Evolutionary conservation across 2,113 vertebrate genomes (phyloP), one percentile per base, ranked within the genome.

Genomic region (Accipiter cooperii): DNA sequence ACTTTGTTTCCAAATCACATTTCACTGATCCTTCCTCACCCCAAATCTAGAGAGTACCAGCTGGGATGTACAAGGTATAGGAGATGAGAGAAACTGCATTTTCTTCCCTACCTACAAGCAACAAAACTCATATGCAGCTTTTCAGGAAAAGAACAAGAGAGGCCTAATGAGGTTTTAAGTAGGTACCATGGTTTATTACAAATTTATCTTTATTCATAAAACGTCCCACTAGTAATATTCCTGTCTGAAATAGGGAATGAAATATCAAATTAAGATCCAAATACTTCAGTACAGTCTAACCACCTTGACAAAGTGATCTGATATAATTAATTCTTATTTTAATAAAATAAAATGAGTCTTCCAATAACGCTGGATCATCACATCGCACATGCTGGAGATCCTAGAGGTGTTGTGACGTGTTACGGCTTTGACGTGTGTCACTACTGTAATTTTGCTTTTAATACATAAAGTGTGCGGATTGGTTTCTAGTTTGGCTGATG

Each of bases 141-240:
- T 38, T 4, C 71, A 29, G 40, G 58, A 66, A 24, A n/a, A 34
- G 69, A 22, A 7, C 38, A 24, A 76, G 8, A 8, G 2, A 20
- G 76, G 76, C 63, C 80, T 74, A 92, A 95, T 12, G 68, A 80
- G 89, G 76, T 33, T 70, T 84, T 91, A 86, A 84, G 63, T 33
- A 86, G 58, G 40, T 42, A 47, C 68, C 3, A 0, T 16, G 69
- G 49, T 89, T 92, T 78, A 81, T 84, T 87, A 81, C 49, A 78
- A n/a, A 81, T 84, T 94, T 83, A 58, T 83, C 89, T 96, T 79
- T 57, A 64, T 46, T 83, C 76, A 80, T 87, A 84, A 81, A 77
- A 69, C 10, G n/a, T 68, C 83, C 83, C 76, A 42, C 76, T 52
- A 44, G 76, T 61, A 76, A 94, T 76, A 89, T 47, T 68, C 75